Conservation (phyloP, 2,888 invertebrate genomes). For the Unio pictorum region DNA sequence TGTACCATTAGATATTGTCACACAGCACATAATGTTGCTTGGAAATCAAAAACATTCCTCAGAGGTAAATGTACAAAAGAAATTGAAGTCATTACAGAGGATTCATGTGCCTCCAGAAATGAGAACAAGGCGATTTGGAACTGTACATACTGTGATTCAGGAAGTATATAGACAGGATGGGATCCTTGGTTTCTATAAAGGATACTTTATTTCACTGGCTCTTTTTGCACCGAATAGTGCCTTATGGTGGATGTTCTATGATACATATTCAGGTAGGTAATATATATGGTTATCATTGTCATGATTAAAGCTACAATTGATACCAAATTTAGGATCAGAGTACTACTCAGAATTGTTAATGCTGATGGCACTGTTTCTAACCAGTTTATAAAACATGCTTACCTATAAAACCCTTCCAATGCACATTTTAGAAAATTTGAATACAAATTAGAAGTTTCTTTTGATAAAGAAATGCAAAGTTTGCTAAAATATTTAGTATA, state of each 20-base stretch:
- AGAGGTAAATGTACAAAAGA: constrained; percentile 9
- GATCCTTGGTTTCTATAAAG: constrained; percentile 90
- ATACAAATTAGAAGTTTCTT: too few species aligned
- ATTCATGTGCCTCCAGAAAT: constrained; percentile 36
- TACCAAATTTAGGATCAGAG: too few species aligned
- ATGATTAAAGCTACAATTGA: too few species aligned
- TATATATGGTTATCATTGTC: not conserved
- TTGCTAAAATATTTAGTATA: too few species aligned
- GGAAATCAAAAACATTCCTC: constrained; percentile 72
- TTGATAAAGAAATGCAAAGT: too few species aligned
- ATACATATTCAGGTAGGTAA: constrained; percentile 88
- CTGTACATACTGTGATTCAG: constrained; percentile 76
- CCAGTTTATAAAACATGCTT: too few species aligned
- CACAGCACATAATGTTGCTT: constrained; percentile 96
- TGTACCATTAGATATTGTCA: constrained; percentile 96
- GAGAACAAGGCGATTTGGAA: constrained; percentile 46
- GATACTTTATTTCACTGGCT: constrained; percentile 91
- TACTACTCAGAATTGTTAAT: too few species aligned
- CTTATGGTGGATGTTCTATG: constrained; percentile 98
- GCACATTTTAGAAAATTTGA: too few species aligned
- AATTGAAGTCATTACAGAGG: constrained; percentile 25
- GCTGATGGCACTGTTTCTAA: too few species aligned
- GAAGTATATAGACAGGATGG: constrained; percentile 88
- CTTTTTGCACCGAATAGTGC: constrained; percentile 97
- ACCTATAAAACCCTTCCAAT: too few species aligned